Percentiles rank a stretch among this genome's conserved stretches.
Conservation (phyloP, 2,797 vertebrate species). For the Ctenopoma multispine region DNA sequence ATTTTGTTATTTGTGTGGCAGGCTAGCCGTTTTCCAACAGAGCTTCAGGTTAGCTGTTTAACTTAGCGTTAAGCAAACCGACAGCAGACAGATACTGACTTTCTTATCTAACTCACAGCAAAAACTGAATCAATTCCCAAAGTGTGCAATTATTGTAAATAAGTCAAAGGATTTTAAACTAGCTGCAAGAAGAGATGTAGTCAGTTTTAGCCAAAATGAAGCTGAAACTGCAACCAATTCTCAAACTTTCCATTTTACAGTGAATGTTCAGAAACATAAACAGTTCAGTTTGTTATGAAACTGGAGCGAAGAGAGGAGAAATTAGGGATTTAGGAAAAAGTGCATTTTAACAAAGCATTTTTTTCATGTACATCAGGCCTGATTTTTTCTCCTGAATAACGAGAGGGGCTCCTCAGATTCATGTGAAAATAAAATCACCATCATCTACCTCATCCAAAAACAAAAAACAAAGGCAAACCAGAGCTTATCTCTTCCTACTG, state of each 20-base stretch:
- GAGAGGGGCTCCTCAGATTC: not conserved
- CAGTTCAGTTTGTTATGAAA: slow-evolving; percentile 41
- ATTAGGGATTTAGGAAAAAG: not conserved
- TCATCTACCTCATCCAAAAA: slow-evolving; percentile 3
- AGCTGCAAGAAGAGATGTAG: slow-evolving; percentile 3
- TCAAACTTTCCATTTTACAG: not conserved
- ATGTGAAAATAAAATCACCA: slow-evolving; percentile 4
- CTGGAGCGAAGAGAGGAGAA: not conserved
- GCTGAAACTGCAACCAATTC: not conserved
- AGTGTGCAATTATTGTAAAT: slow-evolving; percentile 33
- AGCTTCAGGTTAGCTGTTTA: not conserved
- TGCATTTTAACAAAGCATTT: not conserved
- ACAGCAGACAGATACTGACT: not conserved
- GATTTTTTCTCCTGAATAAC: not conserved
- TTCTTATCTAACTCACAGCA: not conserved
- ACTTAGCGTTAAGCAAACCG: not conserved
- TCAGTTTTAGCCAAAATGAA: not conserved
- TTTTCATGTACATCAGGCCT: slow-evolving; percentile 3
- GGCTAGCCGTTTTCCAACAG: not conserved
- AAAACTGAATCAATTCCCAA: slow-evolving; percentile 13
- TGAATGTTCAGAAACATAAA: slow-evolving; percentile 19
- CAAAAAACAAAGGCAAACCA: slow-evolving; percentile 4
- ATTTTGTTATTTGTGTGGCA: not conserved
- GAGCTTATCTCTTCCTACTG: not conserved
- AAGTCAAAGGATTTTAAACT: slow-evolving; percentile 12